A percentile compares a stretch with the other conserved stretches of the same genome.
Evolutionary conservation across 2,888 invertebrate species (phyloP).

Genomic region (Nemapogon koenigi): DNA sequence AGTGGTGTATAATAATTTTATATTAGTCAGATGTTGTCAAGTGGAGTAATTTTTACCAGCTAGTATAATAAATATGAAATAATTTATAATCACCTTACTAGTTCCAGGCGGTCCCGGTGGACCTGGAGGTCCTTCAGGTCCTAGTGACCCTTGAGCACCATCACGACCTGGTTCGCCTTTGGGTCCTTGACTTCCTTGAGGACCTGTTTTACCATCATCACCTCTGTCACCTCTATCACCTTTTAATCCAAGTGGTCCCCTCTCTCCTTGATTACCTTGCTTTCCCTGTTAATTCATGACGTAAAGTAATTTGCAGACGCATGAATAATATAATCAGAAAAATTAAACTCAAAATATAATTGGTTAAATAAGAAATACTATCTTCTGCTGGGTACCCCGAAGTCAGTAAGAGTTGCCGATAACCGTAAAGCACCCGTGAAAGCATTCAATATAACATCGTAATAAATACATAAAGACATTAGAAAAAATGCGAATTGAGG

Average conservation of each 20-base stretch:
- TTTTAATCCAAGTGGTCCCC: conserved; percentile 64
- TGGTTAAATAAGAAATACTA: too few species aligned
- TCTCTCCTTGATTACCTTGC: conserved; percentile 68
- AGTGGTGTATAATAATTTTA: background rate
- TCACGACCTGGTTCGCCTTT: conserved; percentile 76
- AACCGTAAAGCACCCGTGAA: too few species aligned
- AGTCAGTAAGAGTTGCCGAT: too few species aligned
- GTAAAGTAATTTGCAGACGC: too few species aligned
- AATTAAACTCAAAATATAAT: too few species aligned
- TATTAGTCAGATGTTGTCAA: background rate
- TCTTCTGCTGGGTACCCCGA: too few species aligned
- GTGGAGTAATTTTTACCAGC: background rate
- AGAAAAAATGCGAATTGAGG: too few species aligned
- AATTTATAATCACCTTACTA: conserved; percentile 30
- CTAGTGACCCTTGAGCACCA: conserved; percentile 68
- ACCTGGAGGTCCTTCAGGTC: conserved; percentile 64
- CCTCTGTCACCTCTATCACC: conserved; percentile 71
- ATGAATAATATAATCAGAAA: too few species aligned
- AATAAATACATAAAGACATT: too few species aligned
- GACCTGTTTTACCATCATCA: conserved; percentile 62
- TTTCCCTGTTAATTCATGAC: too few species aligned
- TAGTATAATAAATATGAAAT: too few species aligned
- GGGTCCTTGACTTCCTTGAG: conserved; percentile 58
- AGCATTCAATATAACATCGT: too few species aligned
- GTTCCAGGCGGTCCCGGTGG: conserved; percentile 62